Evolutionary conservation across 2,797 vertebrate species (phyloP), one percentile per base, ranked within the genome.

Genomic region (Synaphobranchus kaupii): DNA sequence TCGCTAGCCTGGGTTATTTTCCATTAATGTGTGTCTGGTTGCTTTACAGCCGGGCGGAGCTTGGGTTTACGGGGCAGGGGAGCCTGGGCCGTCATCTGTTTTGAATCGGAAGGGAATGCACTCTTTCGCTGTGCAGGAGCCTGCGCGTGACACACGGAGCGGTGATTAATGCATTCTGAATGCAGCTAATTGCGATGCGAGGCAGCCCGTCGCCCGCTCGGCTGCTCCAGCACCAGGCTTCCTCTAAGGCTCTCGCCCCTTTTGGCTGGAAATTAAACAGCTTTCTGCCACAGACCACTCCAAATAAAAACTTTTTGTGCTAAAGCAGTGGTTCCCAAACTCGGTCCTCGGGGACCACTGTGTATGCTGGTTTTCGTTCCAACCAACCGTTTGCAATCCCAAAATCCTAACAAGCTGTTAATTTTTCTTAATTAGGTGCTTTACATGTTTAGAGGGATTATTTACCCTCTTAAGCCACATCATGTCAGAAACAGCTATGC

Each of bases 1-100:
- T 90, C 89, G 91, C 88, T 89, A 90, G 90, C 88, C 85, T 84
- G 80, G 80, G 73, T 91, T 91, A 93, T 92, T 95, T 96, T 96
- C 94, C 94, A 94, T 94, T 94, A 89, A 25, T 90, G 92, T 95
- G 92, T 93, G 90, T 90, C 50, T 89, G 90, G 89, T 90, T 91
- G 90, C 84, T 90, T 94, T 89, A 91, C 85, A 84, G 71, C 83
- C 87, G 87, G 88, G 90, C 89, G 76, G 76, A 12, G 5, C 17
- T 89, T 88, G 88, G 88, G 86, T 80, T 80, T 4, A 84, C 25
- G 63, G 85, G 82, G 44, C 52, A 84, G 48, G 84, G 86, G n/a
- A 22, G 68, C 88, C 87, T 66, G 44, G 89, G 88, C 89, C 92
- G 93, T 93, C 91, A 92, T 94, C 91, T 93, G 93, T 88, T 93